Percentiles rank a stretch among this genome's conserved stretches.
phyloP scores from a whole-genome alignment of 2,113 vertebrate genomes.

The Corythoichthys haematopterus region DNA sequence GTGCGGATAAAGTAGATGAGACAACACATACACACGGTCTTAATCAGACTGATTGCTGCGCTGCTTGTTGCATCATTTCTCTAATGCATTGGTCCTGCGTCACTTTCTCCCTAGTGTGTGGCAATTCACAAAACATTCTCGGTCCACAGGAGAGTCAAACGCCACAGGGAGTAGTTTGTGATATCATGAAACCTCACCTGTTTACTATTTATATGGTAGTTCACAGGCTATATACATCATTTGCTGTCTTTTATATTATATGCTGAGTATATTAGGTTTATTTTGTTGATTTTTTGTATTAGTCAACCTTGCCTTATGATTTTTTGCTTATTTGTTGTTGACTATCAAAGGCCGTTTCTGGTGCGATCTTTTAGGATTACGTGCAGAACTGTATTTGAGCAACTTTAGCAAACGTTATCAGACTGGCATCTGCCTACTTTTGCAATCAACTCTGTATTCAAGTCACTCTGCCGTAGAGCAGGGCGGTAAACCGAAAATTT shows the following conservation, averaged over 20 bases:
- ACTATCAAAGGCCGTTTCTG: not conserved
- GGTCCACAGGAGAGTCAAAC: conserved; percentile 27
- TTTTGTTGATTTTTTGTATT: conserved; percentile 23
- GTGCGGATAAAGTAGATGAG: conserved; percentile 17
- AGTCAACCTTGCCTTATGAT: conserved; percentile 20
- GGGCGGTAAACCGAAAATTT: too few relatives aligned
- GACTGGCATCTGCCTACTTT: too few relatives aligned
- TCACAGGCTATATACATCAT: conserved; percentile 18
- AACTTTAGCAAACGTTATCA: not conserved
- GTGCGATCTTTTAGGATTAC: not conserved
- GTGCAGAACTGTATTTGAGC: not conserved
- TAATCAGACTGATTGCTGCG: conserved; percentile 70
- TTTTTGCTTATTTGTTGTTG: not conserved
- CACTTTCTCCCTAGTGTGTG: conserved; percentile 15
- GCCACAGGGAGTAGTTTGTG: conserved; percentile 13
- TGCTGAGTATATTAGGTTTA: conserved; percentile 13
- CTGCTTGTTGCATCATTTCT: conserved; percentile 69
- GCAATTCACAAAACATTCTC: conserved; percentile 12
- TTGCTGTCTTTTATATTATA: conserved; percentile 6
- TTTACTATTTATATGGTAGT: conserved; percentile 16
- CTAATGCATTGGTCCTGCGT: conserved; percentile 56
- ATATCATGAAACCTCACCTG: conserved; percentile 19
- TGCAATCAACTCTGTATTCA: not conserved
- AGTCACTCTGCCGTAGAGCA: not conserved
- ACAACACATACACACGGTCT: conserved; percentile 15